phyloP scores from a whole-genome alignment of 2,797 vertebrate species.

The Enteromius radiatus region DNA sequence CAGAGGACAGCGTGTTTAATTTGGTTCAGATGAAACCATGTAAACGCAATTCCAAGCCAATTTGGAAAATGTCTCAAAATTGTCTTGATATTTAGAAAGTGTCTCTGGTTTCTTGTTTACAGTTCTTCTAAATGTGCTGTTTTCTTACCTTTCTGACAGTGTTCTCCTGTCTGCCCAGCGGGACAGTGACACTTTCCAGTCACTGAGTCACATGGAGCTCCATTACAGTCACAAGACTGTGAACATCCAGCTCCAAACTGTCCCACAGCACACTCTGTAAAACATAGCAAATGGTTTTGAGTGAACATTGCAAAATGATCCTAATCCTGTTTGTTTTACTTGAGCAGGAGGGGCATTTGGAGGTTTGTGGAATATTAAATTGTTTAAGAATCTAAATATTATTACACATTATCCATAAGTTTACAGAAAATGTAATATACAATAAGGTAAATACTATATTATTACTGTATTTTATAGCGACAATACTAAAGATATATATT shows the following conservation, averaged over 20 bases:
- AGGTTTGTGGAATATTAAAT: neutral
- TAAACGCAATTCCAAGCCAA: constrained; percentile 22
- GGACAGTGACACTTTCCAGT: constrained; percentile 78
- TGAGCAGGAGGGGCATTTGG: neutral
- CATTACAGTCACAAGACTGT: constrained; percentile 74
- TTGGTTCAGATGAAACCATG: constrained; percentile 10
- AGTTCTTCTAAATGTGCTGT: neutral
- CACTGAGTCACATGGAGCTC: constrained; percentile 72
- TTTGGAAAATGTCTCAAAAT: neutral
- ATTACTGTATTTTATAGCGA: neutral
- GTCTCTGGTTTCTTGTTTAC: neutral
- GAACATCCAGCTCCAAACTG: constrained; percentile 78
- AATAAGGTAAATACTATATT: neutral
- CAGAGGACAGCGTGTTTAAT: constrained; percentile 35
- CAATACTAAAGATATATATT: neutral
- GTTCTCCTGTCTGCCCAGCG: constrained; percentile 71
- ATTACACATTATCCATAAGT: neutral
- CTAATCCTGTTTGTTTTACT: neutral
- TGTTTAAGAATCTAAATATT: neutral
- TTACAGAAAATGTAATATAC: neutral
- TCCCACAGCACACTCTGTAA: constrained; percentile 75
- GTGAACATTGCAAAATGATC: neutral
- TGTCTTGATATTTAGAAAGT: no score
- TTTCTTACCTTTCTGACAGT: constrained; percentile 80
- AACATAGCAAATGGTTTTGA: constrained; percentile 13